phyloP scores from a whole-genome alignment of 2,888 invertebrate species.

The Stenchaetothrips biformis region DNA sequence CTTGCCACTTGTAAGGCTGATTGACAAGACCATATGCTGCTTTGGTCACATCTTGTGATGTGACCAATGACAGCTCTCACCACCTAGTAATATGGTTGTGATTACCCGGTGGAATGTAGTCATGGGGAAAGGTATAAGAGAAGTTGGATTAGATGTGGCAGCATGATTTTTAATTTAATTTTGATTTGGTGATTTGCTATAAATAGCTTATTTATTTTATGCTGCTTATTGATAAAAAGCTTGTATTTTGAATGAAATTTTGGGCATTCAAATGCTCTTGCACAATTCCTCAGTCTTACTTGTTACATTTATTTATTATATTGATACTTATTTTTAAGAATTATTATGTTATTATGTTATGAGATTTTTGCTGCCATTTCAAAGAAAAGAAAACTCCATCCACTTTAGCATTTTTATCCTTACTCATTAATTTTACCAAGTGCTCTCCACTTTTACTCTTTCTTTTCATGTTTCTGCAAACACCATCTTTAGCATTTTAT shows the following conservation, averaged over 20 bases:
- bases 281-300: slow-evolving; percentile 23
- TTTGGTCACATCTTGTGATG: background rate
- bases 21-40: slow-evolving; percentile 11
- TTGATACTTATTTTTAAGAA: slow-evolving; percentile 13
- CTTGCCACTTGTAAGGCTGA: slow-evolving; percentile 11
- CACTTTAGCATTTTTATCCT: slow-evolving; percentile 9
- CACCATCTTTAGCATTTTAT: slow-evolving; percentile 7
- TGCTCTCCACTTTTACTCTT: background rate
- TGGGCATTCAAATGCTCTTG: slow-evolving; percentile 14
- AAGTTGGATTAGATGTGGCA: background rate
- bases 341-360: background rate
- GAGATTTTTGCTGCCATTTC: slow-evolving; percentile 13
- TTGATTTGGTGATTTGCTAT: background rate
- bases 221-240: background rate
- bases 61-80: background rate
- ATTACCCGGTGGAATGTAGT: slow-evolving; percentile 3
- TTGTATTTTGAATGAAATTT: slow-evolving; percentile 6
- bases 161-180: background rate
- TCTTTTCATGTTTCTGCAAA: slow-evolving; percentile 9
- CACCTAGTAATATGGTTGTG: slow-evolving; percentile 16
- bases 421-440: slow-evolving; percentile 4
- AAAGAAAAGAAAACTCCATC: slow-evolving; percentile 6
- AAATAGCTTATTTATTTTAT: slow-evolving; percentile 17
- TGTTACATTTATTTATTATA: slow-evolving; percentile 20
- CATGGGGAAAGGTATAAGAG: background rate